A percentile compares a stretch with the other conserved stretches of the same genome.
Conservation (phyloP, 2,888 invertebrate species). For the Lepetodrilus schrolli region DNA sequence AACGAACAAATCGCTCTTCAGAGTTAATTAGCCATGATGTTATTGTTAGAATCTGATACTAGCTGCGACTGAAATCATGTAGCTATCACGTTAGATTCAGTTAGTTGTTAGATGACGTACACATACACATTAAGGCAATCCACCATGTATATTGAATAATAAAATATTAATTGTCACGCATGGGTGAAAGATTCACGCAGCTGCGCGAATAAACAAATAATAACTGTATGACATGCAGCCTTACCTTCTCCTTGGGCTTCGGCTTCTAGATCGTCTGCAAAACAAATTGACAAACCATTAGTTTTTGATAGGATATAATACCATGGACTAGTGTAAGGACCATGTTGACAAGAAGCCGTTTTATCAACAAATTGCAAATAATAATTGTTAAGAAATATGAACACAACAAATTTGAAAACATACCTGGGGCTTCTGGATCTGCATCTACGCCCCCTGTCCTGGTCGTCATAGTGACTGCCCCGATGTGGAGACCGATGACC, state of each 20-base stretch:
- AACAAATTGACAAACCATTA: not conserved
- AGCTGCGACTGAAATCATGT: too few species aligned
- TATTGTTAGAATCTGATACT: too few species aligned
- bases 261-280: slow-evolving; percentile 44
- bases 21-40: not conserved
- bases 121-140: not conserved
- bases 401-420: not conserved
- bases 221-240: not conserved
- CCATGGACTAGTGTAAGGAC: not conserved
- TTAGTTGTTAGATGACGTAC: too few species aligned
- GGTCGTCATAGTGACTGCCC: slow-evolving; percentile 48
- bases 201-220: not conserved
- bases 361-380: too few species aligned
- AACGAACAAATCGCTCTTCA: not conserved
- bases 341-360: too few species aligned
- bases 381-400: too few species aligned
- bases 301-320: not conserved
- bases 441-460: slow-evolving; percentile 46
- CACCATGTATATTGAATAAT: not conserved
- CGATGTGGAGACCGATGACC: slow-evolving; percentile 53
- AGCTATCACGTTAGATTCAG: too few species aligned
- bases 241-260: slow-evolving; percentile 46
- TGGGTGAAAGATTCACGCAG: too few species aligned
- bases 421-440: slow-evolving; percentile 49
- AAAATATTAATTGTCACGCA: not conserved